Evolutionary conservation across 2,888 invertebrate genomes (phyloP).

Genomic region (Polylopha cassiicola): DNA sequence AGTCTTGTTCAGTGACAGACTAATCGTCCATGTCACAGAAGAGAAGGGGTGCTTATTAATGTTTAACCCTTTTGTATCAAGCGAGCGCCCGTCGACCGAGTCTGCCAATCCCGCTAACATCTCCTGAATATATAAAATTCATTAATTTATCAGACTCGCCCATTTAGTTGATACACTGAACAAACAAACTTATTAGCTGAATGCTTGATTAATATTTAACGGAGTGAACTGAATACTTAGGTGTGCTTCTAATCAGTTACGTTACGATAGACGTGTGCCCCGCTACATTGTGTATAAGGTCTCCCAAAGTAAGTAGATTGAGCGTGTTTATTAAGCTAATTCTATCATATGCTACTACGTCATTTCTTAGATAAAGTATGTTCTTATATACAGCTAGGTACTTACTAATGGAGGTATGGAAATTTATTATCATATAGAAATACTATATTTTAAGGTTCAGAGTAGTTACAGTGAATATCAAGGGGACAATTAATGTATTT

Average conservation of each 20-base stretch:
- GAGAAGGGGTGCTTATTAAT: constrained; percentile 71
- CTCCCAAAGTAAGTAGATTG: too few species aligned
- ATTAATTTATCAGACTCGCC: constrained; percentile 63
- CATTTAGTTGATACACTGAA: constrained; percentile 31
- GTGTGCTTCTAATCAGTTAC: too few species aligned
- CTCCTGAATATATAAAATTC: constrained; percentile 67
- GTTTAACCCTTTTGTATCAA: constrained; percentile 68
- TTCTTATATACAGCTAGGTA: too few species aligned
- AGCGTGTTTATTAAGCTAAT: too few species aligned
- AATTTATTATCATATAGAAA: too few species aligned
- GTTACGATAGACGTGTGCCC: too few species aligned
- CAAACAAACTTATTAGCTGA: constrained; percentile 25
- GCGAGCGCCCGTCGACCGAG: constrained; percentile 52
- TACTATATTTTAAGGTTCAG: too few species aligned
- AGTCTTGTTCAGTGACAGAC: constrained; percentile 69
- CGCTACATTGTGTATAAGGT: too few species aligned
- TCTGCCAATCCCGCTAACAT: constrained; percentile 61
- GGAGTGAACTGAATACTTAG: not conserved
- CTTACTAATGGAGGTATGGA: too few species aligned
- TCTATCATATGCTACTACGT: too few species aligned
- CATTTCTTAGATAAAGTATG: too few species aligned
- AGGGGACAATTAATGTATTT: constrained; percentile 46
- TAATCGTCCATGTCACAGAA: constrained; percentile 68
- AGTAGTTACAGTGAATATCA: constrained; percentile 35
- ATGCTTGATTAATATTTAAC: constrained; percentile 24